Base-by-base conservation (phyloP, 2,113 vertebrate species). In the Stercorarius parasiticus region DNA sequence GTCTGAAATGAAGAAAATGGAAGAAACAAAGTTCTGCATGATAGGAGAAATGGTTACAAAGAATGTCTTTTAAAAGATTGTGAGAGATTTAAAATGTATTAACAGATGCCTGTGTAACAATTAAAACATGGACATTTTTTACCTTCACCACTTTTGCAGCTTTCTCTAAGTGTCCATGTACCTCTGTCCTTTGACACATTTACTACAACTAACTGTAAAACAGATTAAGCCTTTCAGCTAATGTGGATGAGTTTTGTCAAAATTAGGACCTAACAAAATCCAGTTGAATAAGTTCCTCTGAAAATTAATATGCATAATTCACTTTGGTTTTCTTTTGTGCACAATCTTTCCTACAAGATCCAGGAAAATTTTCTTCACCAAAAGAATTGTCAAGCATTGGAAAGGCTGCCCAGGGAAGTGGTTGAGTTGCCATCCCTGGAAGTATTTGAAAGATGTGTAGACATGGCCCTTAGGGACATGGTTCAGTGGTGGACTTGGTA, bases 31-130 rank as follows among this genome's bases (percentile, higher is more conserved):
- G 3, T 43, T 59, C 12, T 55, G 26, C 38, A 11, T 40, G 65
- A 23, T 5, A 59, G 6, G 20, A 59, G 5, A 74, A 64, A 59
- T 32, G 6, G 5, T 74, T 69, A 49, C 3, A 43, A 49, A 69
- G 13, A 42, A 10, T 0, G 0, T 30, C 19, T 64, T 53, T 49
- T 11, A 64, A 83, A 74, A 2, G 1, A 29, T 9, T 59, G 7
- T 32, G 23, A 62, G 47, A 36, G 5, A 30, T 36, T 73, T 62
- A 16, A 58, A 82, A 72, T 18, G 5, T 34, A 27, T 13, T 58
- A 47, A 56, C 11, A 36, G 19, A 43, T 30, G 20, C 20, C 22
- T 21, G 11, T 27, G 17, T 38, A 76, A 40, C 6, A 81, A 42
- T 36, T 47, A 52, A 83, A 80, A 32, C 11, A 55, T 19, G 2